Conservation (phyloP, 1,140 invertebrate genomes). For the Eumaeus atala region DNA sequence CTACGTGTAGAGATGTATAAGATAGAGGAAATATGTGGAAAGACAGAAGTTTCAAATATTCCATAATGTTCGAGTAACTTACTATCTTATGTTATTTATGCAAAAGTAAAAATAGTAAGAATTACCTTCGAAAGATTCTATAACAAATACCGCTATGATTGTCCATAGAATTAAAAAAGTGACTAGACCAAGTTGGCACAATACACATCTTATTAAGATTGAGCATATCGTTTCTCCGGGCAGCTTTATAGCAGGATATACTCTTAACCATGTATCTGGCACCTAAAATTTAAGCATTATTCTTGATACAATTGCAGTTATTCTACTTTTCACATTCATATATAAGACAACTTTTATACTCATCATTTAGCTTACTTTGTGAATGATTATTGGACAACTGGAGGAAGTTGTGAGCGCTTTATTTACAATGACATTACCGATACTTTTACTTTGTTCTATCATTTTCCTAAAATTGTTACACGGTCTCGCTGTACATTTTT, state of each 20-base stretch:
- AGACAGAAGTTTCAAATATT: no score
- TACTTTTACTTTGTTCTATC: slow-evolving; percentile 6
- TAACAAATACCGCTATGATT: slow-evolving; percentile 41
- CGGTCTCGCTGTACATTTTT: neutral
- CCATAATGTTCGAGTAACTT: no score
- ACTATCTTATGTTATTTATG: no score
- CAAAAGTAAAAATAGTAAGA: neutral
- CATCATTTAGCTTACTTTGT: neutral
- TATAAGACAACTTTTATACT: neutral
- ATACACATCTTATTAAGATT: slow-evolving; percentile 39
- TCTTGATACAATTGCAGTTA: slow-evolving; percentile 1
- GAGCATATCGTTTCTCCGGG: slow-evolving; percentile 35
- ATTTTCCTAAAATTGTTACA: neutral
- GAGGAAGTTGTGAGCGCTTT: neutral
- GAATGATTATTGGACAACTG: neutral
- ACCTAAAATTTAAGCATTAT: slow-evolving; percentile 29
- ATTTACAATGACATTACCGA: neutral
- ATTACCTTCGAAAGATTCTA: slow-evolving; percentile 59
- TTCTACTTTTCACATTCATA: neutral
- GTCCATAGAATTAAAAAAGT: slow-evolving; percentile 49
- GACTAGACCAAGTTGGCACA: slow-evolving; percentile 49
- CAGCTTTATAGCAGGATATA: slow-evolving; percentile 40
- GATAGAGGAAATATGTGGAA: no score
- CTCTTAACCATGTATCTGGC: slow-evolving; percentile 42
- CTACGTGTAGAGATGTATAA: no score